These are phyloP conservation scores for Nycticryphes semicollaris DNA, from an alignment of 2,113 vertebrate genomes.

Conservation along the genomic window DNA sequence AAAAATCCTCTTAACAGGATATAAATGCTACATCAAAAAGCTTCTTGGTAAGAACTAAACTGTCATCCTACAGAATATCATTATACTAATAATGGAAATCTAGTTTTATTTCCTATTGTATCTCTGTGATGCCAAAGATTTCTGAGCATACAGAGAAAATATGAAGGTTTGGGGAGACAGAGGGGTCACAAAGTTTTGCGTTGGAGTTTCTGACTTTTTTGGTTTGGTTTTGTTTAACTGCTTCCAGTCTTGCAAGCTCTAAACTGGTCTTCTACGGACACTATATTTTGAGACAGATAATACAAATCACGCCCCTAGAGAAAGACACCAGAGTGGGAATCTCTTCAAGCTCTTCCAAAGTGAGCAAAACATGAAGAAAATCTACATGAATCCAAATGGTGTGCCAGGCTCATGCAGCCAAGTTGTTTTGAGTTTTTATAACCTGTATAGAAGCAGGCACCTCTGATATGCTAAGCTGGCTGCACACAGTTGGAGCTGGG, in stretches of 20 bases:
- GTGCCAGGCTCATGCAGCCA: not conserved
- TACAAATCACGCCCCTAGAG: not conserved
- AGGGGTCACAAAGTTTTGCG: not conserved
- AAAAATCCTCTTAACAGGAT: not conserved
- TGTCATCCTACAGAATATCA: not conserved
- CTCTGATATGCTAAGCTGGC: not conserved
- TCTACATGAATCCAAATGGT: fast-evolving
- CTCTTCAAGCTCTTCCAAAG: not conserved
- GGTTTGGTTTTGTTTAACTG: too few relatives aligned
- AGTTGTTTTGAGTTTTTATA: not conserved
- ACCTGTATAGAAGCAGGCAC: not conserved
- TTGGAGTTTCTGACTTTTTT: too few relatives aligned
- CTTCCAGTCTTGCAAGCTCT: too few relatives aligned
- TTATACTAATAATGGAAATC: not conserved
- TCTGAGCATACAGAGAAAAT: not conserved
- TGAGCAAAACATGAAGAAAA: not conserved
- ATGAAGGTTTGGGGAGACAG: not conserved
- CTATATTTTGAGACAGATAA: not conserved
- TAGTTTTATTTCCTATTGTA: not conserved
- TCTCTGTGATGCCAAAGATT: not conserved
- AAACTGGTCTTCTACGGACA: not conserved
- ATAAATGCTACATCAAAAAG: not conserved
- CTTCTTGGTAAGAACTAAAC: not conserved
- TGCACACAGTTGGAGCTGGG: not conserved
- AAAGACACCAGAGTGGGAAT: not conserved